Conservation (phyloP, 1,140 invertebrate species). For the Drosophila pseudoananassae region DNA sequence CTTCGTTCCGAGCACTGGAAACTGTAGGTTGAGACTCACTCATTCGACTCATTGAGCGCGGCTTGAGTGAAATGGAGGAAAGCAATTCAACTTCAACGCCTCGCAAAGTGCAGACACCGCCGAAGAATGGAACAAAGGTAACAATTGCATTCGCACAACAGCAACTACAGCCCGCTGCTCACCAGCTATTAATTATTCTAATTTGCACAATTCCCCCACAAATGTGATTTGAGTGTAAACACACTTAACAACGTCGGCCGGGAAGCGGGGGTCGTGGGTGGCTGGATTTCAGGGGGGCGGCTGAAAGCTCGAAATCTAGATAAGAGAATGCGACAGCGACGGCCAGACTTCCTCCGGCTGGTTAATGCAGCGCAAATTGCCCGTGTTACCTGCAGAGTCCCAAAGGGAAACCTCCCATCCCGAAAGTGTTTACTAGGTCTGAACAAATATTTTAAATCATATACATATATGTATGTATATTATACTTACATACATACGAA, state of each 20-base stretch:
- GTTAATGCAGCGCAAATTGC: conserved; percentile 76
- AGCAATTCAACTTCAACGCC: conserved; percentile 49
- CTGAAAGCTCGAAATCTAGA: conserved; percentile 36
- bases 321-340: conserved; percentile 35
- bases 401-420: conserved; percentile 1
- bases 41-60: neutral
- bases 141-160: conserved; percentile 49
- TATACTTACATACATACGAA: too few species aligned
- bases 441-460: too few species aligned
- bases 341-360: conserved; percentile 10
- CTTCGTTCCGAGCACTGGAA: conserved; percentile 66
- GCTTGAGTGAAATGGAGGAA: conserved; percentile 2
- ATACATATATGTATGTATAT: too few species aligned
- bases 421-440: too few species aligned
- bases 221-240: conserved; percentile 54
- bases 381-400: conserved; percentile 64
- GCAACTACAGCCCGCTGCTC: conserved; percentile 12
- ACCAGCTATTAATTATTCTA: conserved; percentile 66
- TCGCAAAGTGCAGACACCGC: conserved; percentile 55
- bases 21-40: conserved; percentile 57
- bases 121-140: conserved; percentile 46
- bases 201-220: conserved; percentile 48
- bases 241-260: conserved; percentile 37
- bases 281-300: conserved; percentile 28
- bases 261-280: conserved; percentile 3